phyloP scores from a whole-genome alignment of 2,113 vertebrate species.

The Rafetus swinhoei region DNA sequence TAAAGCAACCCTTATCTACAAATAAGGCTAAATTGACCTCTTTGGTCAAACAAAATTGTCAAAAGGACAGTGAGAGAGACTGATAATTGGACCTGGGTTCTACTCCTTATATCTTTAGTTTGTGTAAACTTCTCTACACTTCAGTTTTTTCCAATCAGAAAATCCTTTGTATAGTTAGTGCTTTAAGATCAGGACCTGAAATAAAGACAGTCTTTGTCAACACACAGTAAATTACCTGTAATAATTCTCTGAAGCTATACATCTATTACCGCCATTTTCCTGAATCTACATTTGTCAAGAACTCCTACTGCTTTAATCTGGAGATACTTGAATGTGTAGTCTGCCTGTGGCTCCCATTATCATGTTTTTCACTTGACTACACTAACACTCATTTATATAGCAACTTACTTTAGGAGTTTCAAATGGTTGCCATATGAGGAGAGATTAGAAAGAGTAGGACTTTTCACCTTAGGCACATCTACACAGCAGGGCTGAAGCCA shows the following conservation, averaged over 20 bases:
- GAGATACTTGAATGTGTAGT: neutral
- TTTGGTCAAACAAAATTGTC: neutral
- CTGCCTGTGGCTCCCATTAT: neutral
- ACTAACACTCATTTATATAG: neutral
- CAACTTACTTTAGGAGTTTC: too few relatives aligned
- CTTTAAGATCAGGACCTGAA: neutral
- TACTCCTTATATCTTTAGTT: neutral
- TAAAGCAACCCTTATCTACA: neutral
- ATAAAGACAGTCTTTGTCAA: neutral
- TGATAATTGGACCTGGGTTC: neutral
- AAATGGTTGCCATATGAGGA: too few relatives aligned
- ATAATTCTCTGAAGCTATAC: neutral
- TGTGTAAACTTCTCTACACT: neutral
- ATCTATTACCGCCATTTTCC: neutral
- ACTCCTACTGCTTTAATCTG: neutral
- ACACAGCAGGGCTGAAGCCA: too few relatives aligned
- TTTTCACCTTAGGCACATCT: too few relatives aligned
- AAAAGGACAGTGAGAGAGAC: neutral
- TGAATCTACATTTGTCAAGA: neutral
- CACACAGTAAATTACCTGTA: neutral
- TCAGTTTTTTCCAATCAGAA: neutral
- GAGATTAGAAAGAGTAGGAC: too few relatives aligned
- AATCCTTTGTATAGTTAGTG: neutral
- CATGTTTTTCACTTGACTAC: neutral
- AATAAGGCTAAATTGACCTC: neutral